Evolutionary conservation across 2,888 invertebrate genomes (phyloP), one percentile per base, ranked within the genome.

Genomic region (Autographa gamma): DNA sequence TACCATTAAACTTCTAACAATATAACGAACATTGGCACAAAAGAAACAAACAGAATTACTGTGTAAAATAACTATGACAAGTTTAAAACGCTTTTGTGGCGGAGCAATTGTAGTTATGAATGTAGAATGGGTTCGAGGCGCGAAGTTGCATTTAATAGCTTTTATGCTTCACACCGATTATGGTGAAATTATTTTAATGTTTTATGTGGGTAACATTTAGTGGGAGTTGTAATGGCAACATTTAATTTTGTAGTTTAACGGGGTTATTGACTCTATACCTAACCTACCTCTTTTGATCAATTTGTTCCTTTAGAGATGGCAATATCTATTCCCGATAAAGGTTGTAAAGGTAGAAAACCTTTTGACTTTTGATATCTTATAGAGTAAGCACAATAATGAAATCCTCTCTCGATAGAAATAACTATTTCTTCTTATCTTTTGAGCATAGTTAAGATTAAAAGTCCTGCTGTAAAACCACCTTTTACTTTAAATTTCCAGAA

Each of bases 71-170:
- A 73, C 65, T 69, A 64, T 69, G 38, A 59, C 56, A 73, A 86
- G 84, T 81, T 87, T 86, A 79, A 85, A 89, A 73, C 73, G 85
- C 74, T 85, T 76, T 78, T 69, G 71, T 64, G 83, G 80, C 62
- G 70, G 74, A 60, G 82, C 82, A 82, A 85, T 84, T 83, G 82
- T 74, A 70, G 82, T 83, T 83, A 88, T 85, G 79, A 83, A 77
- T 61, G 72, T 65, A 76, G 73, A 84, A 88, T 82, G 63, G 71
- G 81, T 74, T 74, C 69, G 65, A 74, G 73, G 66, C 60, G 70
- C 31, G 38, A 80, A 85, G 74, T 84, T 84, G 74, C 66, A 68
- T 79, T 78, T 76, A 81, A 80, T 76, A 69, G 74, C 69, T 79
- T 48, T 76, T 73, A 68, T 52, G 56, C 54, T 8, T 38, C 69